Evolutionary conservation across 2,888 invertebrate species (phyloP), one percentile per base, ranked within the genome.

Genomic region (Ophion slaviceki): DNA sequence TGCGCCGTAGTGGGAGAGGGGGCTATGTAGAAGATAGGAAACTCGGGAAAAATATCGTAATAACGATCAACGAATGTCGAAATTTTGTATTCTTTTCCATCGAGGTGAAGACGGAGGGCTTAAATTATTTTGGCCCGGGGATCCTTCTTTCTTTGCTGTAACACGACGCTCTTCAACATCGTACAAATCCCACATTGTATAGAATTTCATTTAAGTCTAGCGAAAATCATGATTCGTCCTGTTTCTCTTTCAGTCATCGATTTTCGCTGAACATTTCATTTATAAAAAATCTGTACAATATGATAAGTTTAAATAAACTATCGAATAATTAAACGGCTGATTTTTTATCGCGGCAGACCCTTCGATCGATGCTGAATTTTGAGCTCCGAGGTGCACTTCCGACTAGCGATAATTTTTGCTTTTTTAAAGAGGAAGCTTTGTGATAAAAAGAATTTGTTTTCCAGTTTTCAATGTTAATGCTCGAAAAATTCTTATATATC

Each of bases 221-320:
- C 78, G 53, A 61, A 67, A 82, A 79, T 67, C 70, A 76, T 81
- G 66, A 75, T 77, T 80, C 67, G 10, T 28, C 74, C 24, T 36
- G 76, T 82, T 61, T 7, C 62, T 40, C 59, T 47, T 57, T 71
- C 20, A 10, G 53, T 77, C 80, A 80, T 79, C 53, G n/a, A 77
- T 82, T 86, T 75, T 82, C 70, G 61, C 72, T 67, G 67, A 67
- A 64, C 20, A 70, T 78, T 77, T 78, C 53, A 77, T 78, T 68
- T 59, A 57, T 53, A 80, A 76, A 57, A 70, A 57, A 68, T 32
- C n/a, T 84, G 82, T 86, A 86, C 45, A 75, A 86, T 82, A 86
- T 74, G 68, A 78, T 82, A 82, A 82, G 80, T 78, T 81, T 77
- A 36, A 86, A 83, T 80, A 83, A 80, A 68, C 64, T 75, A 57